These are phyloP conservation scores for Eciton burchellii DNA, from an alignment of 1,140 invertebrate genomes.

Conservation along the genomic window DNA sequence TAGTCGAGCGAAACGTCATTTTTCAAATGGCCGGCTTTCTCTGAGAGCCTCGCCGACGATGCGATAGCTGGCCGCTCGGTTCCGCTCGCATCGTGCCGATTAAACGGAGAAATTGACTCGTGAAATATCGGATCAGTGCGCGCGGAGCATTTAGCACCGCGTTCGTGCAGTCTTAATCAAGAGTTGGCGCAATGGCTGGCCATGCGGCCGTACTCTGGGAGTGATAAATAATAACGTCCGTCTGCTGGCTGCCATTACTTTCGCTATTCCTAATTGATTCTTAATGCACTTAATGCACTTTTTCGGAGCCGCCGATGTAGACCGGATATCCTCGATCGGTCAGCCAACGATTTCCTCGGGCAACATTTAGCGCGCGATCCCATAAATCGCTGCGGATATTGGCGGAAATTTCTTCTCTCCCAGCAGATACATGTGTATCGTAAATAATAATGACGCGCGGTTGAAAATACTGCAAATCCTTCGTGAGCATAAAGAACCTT, in stretches of 20 bases:
- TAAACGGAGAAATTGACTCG: conserved; percentile 60
- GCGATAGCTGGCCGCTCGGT: conserved; percentile 9
- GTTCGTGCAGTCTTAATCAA: conserved; percentile 61
- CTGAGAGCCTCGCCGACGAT: conserved; percentile 19
- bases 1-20: conserved; percentile 69
- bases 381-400: background rate
- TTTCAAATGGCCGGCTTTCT: conserved; percentile 56
- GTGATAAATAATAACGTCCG: conserved; percentile 44
- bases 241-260: conserved; percentile 36
- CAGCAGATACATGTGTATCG: background rate
- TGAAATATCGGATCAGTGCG: conserved; percentile 53
- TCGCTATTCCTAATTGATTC: conserved; percentile 34
- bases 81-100: conserved; percentile 26
- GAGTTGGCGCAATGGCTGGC: conserved; percentile 34
- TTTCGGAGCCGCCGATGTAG: background rate
- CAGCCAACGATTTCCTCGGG: background rate
- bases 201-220: background rate
- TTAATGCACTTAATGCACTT: background rate
- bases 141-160: conserved; percentile 56
- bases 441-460: background rate
- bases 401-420: background rate
- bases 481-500: background rate
- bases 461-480: background rate
- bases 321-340: background rate
- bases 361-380: background rate